Evolutionary conservation across 2,797 vertebrate species (phyloP), one percentile per base, ranked within the genome.

Genomic region (Halcyon chelicuti): DNA sequence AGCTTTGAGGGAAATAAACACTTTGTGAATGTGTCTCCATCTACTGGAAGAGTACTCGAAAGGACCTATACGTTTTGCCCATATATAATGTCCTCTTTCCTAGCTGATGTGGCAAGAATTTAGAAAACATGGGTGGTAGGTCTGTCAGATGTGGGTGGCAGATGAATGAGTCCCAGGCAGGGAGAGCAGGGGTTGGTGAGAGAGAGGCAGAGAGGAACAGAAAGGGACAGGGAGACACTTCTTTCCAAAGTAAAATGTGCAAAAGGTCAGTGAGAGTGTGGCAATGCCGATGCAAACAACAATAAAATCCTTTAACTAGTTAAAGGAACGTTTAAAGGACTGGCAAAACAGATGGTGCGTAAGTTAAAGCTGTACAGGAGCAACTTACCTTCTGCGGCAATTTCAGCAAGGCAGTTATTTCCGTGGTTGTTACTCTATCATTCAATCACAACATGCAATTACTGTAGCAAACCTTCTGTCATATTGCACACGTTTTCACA

Each of bases 381-480:
- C 63, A 92, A 82, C 92, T 94, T 93, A 91, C 94, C 94, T 97
- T 96, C 93, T 88, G 52, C 28, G 23, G 82, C 70, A 84, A 90
- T 97, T 96, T 88, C 66, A 83, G 81, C 79, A 77, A 84, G 85
- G 71, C 93, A 37, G 71, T 89, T 82, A 73, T 96, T 97, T 78
- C 93, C 16, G 8, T 93, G 75, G 58, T 42, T 90, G 75, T 87
- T 88, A 85, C 91, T 83, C 83, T 81, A 83, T 72, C 88, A n/a
- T 94, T 97, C 90, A 94, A 92, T 97, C 96, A 96, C 94, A 97
- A 96, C 95, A 91, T 70, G 78, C 65, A 93, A 93, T 97, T 96
- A 94, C 93, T 94, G 7, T 76, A 86, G 91, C 95, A 73, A 88
- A 91, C 82, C 79, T 93, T 91, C 94, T 90, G 84, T 94, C 89